These are phyloP conservation scores for Cryptotis parvus DNA, from an alignment of 2,113 vertebrate species.

Conservation along the genomic window DNA sequence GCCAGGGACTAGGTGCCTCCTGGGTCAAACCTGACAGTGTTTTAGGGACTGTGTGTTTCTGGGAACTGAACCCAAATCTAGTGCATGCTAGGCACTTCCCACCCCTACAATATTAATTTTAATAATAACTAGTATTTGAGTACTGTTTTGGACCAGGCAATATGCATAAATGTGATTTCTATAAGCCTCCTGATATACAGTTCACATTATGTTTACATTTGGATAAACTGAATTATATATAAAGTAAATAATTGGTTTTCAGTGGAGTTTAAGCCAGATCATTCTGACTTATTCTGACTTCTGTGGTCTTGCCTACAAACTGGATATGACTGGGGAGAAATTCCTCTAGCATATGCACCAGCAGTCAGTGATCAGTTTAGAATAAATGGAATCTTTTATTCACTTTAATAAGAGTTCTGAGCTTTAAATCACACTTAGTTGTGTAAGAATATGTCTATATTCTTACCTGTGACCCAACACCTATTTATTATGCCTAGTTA, in stretches of 20 bases:
- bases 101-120: background rate
- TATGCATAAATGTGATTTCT: background rate
- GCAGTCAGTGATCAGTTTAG: background rate
- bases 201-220: background rate
- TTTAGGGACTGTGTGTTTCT: too few species aligned
- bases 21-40: too few species aligned
- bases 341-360: background rate
- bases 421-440: slow-evolving; percentile 1
- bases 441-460: background rate
- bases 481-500: too few species aligned
- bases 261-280: background rate
- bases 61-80: too few species aligned
- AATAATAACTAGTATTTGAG: background rate
- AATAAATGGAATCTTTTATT: background rate
- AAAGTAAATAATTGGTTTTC: slow-evolving; percentile 42
- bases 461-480: background rate
- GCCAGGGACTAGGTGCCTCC: too few species aligned
- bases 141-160: background rate
- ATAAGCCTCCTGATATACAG: background rate
- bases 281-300: background rate
- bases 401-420: slow-evolving; percentile 4
- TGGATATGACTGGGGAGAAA: background rate
- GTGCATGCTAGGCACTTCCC: too few species aligned
- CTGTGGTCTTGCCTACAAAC: background rate
- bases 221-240: slow-evolving; percentile 12